Base-by-base conservation (phyloP, 2,888 invertebrate species). In the Eupithecia vulgata region DNA sequence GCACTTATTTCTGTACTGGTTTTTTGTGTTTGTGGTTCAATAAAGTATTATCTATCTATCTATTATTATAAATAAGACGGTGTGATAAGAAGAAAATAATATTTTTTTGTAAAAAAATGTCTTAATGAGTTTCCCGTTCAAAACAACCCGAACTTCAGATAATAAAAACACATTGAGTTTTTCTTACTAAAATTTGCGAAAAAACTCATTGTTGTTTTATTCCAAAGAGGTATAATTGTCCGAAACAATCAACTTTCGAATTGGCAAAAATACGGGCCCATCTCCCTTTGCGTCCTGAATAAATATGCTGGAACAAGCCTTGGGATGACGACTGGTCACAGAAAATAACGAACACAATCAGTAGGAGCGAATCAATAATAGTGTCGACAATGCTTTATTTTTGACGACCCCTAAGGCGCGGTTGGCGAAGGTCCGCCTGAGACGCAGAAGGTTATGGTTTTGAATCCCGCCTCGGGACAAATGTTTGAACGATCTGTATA, bases 241-340 rank as follows among this genome's bases (percentile, higher is more conserved):
- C 73, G 82, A 86, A 88, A 81, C 90, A 91, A 91, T 91, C 87
- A 91, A 90, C 84, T 83, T 84, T 84, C 74, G 81, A 86, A 89
- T 88, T 88, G 85, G 83, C 84, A 84, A 86, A 90, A 90, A 85
- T 81, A 84, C 79, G 80, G 81, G 81, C 81, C 84, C 80, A 78
- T 80, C 82, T 81, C 83, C 81, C 73, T 73, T 75, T 75, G 70
- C 80, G 77, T 85, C 86, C 86, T 87, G 84, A 91, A 90, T 90
- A 92, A 91, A 92, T 90, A 91, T 89, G 85, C 88, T 87, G 87
- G 90, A 91, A 90, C 87, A 90, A 88, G 86, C 86, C 79, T 86
- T 83, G 79, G 78, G 87, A 87, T 84, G 74, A 72, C 71, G 71
- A 67, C 72, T 66, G 57, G 21, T 52, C 68, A 72, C 69, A 68